Evolutionary conservation across 2,797 vertebrate species (phyloP).

Genomic region (Fringilla coelebs): DNA sequence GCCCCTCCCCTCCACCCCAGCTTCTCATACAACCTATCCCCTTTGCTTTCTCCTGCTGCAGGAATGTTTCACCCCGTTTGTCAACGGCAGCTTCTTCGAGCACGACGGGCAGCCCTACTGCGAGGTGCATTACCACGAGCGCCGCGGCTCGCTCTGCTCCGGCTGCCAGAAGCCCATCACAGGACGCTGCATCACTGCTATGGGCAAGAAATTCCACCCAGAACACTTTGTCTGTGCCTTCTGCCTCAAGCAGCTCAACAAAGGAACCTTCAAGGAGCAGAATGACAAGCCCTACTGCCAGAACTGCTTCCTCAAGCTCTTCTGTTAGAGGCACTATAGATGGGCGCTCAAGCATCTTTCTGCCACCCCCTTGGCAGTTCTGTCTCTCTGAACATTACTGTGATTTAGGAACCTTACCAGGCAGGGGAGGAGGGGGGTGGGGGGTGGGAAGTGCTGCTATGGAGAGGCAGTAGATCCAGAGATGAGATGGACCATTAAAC

Average conservation of each 20-base stretch:
- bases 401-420: slow-evolving; percentile 45
- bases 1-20: not conserved
- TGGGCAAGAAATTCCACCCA: slow-evolving; percentile 97
- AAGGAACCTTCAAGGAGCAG: slow-evolving; percentile 99
- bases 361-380: slow-evolving; percentile 40
- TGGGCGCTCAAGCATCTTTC: slow-evolving; percentile 11
- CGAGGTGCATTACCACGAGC: slow-evolving; percentile 97
- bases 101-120: slow-evolving; percentile 97
- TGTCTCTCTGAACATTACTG: slow-evolving; percentile 49
- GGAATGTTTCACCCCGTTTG: slow-evolving; percentile 97
- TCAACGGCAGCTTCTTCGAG: slow-evolving; percentile 98
- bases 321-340: slow-evolving; percentile 81
- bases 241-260: slow-evolving; percentile 99
- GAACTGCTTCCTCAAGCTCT: slow-evolving; percentile 97
- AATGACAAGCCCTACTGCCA: slow-evolving; percentile 99
- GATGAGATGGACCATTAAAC: slow-evolving; percentile 50
- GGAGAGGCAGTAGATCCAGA: slow-evolving; percentile 29
- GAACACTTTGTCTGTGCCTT: slow-evolving; percentile 99
- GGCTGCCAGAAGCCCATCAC: slow-evolving; percentile 99
- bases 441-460: not conserved
- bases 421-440: slow-evolving; percentile 1
- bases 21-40: not conserved
- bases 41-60: slow-evolving; percentile 62
- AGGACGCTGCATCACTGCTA: slow-evolving; percentile 96
- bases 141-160: slow-evolving; percentile 93